phyloP scores from a whole-genome alignment of 1,140 invertebrate genomes.

The Phocides pigmalion region DNA sequence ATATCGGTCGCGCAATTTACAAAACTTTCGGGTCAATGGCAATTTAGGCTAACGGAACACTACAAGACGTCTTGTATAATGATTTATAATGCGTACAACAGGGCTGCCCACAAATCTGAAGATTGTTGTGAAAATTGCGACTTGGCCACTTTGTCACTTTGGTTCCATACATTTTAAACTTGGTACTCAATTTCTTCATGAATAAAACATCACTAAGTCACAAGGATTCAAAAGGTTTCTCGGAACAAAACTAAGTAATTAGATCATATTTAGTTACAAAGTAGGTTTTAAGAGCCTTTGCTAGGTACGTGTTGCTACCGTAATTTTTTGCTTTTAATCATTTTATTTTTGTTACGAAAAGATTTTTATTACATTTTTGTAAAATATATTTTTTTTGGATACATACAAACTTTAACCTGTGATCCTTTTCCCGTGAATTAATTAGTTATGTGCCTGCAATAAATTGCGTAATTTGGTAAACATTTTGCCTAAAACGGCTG shows the following conservation, averaged over 20 bases:
- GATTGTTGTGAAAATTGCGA: neutral
- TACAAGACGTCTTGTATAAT: constrained; percentile 17
- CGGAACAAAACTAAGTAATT: neutral
- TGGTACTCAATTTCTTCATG: neutral
- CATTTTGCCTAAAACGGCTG: too few relatives aligned
- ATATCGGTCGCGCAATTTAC: neutral
- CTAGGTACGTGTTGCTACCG: neutral
- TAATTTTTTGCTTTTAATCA: constrained; percentile 7
- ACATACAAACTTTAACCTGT: too few relatives aligned
- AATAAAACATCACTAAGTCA: neutral
- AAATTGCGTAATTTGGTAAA: too few relatives aligned
- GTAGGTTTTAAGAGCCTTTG: neutral
- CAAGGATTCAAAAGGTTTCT: neutral
- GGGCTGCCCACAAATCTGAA: too few relatives aligned
- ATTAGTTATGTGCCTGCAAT: too few relatives aligned
- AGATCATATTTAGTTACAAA: neutral
- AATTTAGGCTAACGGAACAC: constrained; percentile 33
- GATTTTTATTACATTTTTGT: too few relatives aligned
- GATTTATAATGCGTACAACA: constrained; percentile 9
- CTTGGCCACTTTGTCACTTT: neutral
- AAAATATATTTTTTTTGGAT: too few relatives aligned
- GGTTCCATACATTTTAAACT: neutral
- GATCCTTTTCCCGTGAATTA: too few relatives aligned
- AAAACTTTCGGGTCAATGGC: constrained; percentile 23
- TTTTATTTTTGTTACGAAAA: constrained; percentile 5